These are phyloP conservation scores for Drosophila prolongata DNA, from an alignment of 2,888 invertebrate genomes.

Conservation along the genomic window DNA sequence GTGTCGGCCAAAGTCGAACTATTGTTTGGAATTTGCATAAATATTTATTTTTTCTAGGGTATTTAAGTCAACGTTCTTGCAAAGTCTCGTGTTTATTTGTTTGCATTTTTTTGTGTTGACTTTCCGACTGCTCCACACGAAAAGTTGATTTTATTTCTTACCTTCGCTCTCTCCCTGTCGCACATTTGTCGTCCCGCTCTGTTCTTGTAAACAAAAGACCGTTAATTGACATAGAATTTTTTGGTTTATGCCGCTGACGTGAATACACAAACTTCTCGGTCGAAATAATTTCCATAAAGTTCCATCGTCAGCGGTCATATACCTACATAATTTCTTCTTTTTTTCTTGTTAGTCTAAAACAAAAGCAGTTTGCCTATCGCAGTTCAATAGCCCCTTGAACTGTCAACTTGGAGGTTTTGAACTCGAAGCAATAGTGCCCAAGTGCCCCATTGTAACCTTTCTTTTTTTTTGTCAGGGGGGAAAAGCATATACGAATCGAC, in stretches of 20 bases:
- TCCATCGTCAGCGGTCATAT: conserved; percentile 56
- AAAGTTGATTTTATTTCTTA: conserved; percentile 28
- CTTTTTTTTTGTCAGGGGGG: neutral
- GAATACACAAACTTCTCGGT: conserved; percentile 36
- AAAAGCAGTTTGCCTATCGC: conserved; percentile 50
- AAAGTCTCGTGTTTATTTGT: neutral
- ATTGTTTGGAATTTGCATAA: conserved; percentile 3
- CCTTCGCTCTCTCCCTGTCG: conserved; percentile 3
- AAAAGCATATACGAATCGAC: conserved; percentile 42
- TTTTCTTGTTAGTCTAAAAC: conserved; percentile 61
- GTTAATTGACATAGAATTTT: conserved; percentile 80
- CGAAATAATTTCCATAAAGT: conserved; percentile 66
- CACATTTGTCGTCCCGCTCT: conserved; percentile 10
- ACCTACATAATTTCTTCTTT: conserved; percentile 62
- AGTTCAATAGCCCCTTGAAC: conserved; percentile 72
- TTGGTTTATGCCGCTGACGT: conserved; percentile 36
- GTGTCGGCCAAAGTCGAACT: neutral
- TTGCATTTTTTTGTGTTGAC: conserved; percentile 3
- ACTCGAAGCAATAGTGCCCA: conserved; percentile 6
- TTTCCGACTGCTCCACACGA: conserved; percentile 13
- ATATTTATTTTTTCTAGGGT: conserved; percentile 6
- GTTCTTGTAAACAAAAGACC: conserved; percentile 76
- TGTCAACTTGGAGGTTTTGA: conserved; percentile 23
- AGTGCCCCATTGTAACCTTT: conserved; percentile 13
- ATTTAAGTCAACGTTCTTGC: conserved; percentile 2